These are phyloP conservation scores for Lucifuga dentata DNA, from an alignment of 2,113 vertebrate genomes.

Conservation along the genomic window DNA sequence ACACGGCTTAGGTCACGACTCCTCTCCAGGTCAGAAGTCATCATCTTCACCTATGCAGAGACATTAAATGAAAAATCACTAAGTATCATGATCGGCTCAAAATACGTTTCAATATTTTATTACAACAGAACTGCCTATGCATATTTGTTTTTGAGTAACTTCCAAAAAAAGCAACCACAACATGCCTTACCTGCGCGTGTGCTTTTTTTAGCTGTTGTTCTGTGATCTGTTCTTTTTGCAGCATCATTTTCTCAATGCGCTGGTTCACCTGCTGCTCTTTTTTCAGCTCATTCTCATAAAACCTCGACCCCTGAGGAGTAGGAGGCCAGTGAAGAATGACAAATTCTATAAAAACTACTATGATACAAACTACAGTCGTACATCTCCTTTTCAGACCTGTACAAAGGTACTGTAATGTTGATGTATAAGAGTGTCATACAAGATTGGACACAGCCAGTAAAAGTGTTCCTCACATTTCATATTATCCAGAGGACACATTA, in stretches of 20 bases:
- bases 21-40: slow-evolving; percentile 84
- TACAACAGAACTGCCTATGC: background rate
- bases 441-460: slow-evolving; percentile 28
- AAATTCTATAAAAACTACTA: slow-evolving; percentile 14
- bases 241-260: slow-evolving; percentile 94
- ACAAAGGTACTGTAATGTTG: slow-evolving; percentile 2
- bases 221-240: slow-evolving; percentile 87
- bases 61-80: background rate
- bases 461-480: slow-evolving; percentile 7
- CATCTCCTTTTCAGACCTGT: slow-evolving; percentile 21
- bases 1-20: slow-evolving; percentile 87
- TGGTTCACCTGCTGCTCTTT: slow-evolving; percentile 95
- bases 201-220: slow-evolving; percentile 89
- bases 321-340: slow-evolving; percentile 22
- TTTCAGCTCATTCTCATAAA: slow-evolving; percentile 95
- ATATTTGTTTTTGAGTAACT: background rate
- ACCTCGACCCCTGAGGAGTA: slow-evolving; percentile 90
- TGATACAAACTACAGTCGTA: slow-evolving; percentile 14
- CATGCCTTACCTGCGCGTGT: slow-evolving; percentile 85
- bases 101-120: too few species aligned
- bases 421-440: slow-evolving; percentile 27
- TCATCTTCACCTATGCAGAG: slow-evolving; percentile 85
- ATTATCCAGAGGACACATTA: background rate
- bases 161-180: background rate
- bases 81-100: too few species aligned